Base-by-base conservation (phyloP, 2,113 vertebrate species). In the Nycticebus coucang region DNA sequence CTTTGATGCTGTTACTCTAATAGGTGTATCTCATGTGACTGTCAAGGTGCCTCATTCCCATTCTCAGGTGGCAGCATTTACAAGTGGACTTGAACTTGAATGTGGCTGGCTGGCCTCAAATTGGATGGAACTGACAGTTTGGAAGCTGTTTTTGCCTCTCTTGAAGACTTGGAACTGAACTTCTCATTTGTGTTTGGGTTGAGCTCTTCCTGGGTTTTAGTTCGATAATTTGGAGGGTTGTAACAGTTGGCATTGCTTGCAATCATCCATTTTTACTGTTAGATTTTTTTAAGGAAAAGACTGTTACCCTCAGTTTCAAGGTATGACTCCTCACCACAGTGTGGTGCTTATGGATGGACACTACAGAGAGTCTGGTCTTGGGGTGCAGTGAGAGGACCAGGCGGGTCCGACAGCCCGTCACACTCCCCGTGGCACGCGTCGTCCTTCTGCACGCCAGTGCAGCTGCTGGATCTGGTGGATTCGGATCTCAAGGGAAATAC, bases 271-370 rank as follows among this genome's bases (percentile, higher is more conserved):
- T 60, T 92, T 68, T 71, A 28, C 69, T 69, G 10, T 72, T 85
- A 71, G 30, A 83, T 28, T 89, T n/a, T n/a, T 94, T 84, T 3
- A 68, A 92, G 78, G 18, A 60, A 88, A 95, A 22, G 10, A 87
- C 41, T 30, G 13, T 62, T n/a, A 30, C n/a, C 11, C 55, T 68
- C 60, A 45, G 28, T 94, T 87, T 71, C 22, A 19, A 59, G 33
- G 69, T 57, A 50, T 62, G 74, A 68, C 21, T 35, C 17, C 30
- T 37, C 18, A 22, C 18, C 30, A 68, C 37, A 37, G 77, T 50
- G 64, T 90, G 64, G 50, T 21, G 22, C 60, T 69, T 53, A 89
- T n/a, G 22, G 3, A 28, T 89, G 37, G 17, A 60, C 50, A 17
- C 26, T 66, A 6, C 13, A 11, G 12, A 24, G 41, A 74, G 4